Percentiles rank a stretch among this genome's conserved stretches.
These are phyloP conservation scores for Drosophila pruinosa DNA, from an alignment of 1,140 invertebrate species.

Conservation along the genomic window DNA sequence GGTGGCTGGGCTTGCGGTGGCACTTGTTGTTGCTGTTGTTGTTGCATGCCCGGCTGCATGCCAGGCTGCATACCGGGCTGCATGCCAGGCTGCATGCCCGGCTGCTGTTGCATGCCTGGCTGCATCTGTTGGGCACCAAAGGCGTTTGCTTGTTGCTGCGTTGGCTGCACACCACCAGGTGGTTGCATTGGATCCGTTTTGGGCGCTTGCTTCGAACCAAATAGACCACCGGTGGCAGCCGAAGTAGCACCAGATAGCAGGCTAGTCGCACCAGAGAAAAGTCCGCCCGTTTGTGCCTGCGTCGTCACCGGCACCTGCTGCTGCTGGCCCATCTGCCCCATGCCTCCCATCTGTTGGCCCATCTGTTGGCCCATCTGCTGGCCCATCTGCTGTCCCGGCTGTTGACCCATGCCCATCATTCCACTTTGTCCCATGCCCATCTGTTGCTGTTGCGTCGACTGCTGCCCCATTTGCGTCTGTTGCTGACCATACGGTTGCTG, in stretches of 20 bases:
- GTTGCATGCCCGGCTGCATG: conserved; percentile 30
- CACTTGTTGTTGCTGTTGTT: conserved; percentile 81
- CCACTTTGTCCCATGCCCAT: conserved; percentile 72
- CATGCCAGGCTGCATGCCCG: conserved; percentile 67
- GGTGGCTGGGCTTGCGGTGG: conserved; percentile 82
- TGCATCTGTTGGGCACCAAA: conserved; percentile 73
- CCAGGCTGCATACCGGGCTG: conserved; percentile 50
- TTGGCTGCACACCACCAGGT: conserved; percentile 82
- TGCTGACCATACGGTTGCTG: conserved; percentile 77
- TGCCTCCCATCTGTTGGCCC: conserved; percentile 57
- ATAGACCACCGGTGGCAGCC: conserved; percentile 83
- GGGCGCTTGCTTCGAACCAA: conserved; percentile 82
- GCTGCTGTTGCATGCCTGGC: conserved; percentile 71
- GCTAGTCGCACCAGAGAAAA: conserved; percentile 82
- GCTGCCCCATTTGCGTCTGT: conserved; percentile 74
- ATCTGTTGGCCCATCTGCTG: conserved; percentile 81
- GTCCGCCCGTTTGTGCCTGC: conserved; percentile 71
- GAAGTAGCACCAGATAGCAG: conserved; percentile 83
- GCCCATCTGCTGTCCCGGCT: conserved; percentile 52
- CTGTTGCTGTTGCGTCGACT: conserved; percentile 60
- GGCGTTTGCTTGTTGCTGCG: conserved; percentile 82
- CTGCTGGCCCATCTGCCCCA: conserved; percentile 64
- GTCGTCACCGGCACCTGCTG: conserved; percentile 75
- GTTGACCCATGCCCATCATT: conserved; percentile 53
- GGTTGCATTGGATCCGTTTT: conserved; percentile 83